Conservation (phyloP, 2,113 vertebrate species). For the Cygnus atratus region DNA sequence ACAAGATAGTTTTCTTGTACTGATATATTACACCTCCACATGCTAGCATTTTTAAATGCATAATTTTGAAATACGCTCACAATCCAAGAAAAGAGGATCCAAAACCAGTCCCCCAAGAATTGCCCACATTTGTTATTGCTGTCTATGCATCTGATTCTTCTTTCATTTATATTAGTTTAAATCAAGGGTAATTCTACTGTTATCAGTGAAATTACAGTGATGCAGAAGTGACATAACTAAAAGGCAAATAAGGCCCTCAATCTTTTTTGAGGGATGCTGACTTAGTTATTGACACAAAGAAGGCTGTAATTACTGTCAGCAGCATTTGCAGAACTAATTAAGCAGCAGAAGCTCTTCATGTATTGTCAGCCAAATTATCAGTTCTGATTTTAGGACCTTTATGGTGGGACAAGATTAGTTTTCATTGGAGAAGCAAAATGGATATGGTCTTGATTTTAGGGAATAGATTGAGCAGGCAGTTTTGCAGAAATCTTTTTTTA, state of each 20-base stretch:
- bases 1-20: neutral
- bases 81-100: neutral
- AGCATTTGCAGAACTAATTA: conserved; percentile 42
- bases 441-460: neutral
- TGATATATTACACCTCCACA: neutral
- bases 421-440: neutral
- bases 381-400: conserved; percentile 23
- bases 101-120: neutral
- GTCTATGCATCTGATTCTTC: neutral
- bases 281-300: conserved; percentile 42
- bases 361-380: conserved; percentile 40
- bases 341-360: neutral
- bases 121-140: neutral
- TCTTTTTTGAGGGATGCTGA: conserved; percentile 16
- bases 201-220: conserved; percentile 5
- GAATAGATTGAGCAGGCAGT: neutral
- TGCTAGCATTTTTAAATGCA: neutral
- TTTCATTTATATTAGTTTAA: neutral
- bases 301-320: conserved; percentile 44
- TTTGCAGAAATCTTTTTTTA: neutral
- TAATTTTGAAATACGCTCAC: neutral
- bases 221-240: neutral
- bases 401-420: neutral
- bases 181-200: neutral
- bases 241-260: neutral